Evolutionary conservation across 2,113 vertebrate species (phyloP), one percentile per base, ranked within the genome.

Genomic region (Melanotaenia duboulayi): DNA sequence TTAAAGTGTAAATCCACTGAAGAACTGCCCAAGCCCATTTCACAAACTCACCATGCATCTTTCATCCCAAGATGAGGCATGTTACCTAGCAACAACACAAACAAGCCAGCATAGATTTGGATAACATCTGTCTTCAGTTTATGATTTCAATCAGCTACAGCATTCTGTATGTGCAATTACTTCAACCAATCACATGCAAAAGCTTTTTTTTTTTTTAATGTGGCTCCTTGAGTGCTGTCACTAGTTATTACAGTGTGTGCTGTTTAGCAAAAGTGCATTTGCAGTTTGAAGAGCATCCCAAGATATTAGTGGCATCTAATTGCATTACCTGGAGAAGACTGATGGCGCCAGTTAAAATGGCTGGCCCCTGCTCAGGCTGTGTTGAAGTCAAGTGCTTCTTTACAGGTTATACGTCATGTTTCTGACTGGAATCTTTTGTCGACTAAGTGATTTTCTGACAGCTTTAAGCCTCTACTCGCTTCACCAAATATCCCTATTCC

Each of bases 251-350:
- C 87, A 76, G 85, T 66, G 83, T 25, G 60, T 88, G 90, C 90
- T 94, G 87, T 92, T 94, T 93, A 93, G 92, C 92, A 92, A 92
- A 93, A 92, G 89, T 91, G 92, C 91, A 93, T 94, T 94, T 94
- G 90, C 90, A 92, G 90, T 92, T 93, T 94, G 88, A 94, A 94
- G 91, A 94, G 93, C 92, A 93, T 94, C 92, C 91, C 89, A 79
- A 93, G 90, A 92, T 94, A 94, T 94, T 94, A 94, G 93, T 94
- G 91, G 91, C 88, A 92, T 90, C 93, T 95, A 94, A 95, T 94
- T 94, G 93, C 93, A 94, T 95, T 95, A 94, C 93, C 93, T 94
- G 91, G 63, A 92, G 91, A 89, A 94, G 94, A 94, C 91, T 92
- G 91, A 94, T 92, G 94, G 94, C 93, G 93, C 94, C 94, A 90